Evolutionary conservation across 2,113 vertebrate genomes (phyloP).

Genomic region (Xiphias gladius): DNA sequence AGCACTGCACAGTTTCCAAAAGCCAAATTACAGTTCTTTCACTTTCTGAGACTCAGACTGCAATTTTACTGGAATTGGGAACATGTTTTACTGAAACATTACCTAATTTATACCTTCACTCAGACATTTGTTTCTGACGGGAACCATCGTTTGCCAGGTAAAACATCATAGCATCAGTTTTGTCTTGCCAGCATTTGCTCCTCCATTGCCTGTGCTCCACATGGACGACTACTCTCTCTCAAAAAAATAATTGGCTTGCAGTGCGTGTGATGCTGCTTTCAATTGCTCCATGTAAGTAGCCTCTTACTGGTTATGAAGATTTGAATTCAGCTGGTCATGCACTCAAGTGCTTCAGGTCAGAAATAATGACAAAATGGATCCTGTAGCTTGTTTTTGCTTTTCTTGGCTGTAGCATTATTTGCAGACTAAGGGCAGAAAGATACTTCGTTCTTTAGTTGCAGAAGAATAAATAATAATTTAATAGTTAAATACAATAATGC

Average conservation of each 20-base stretch:
- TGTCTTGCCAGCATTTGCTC: slow-evolving; percentile 26
- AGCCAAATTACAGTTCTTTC: not conserved
- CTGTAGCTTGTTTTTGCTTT: slow-evolving; percentile 8
- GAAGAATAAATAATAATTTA: not conserved
- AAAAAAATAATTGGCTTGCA: slow-evolving; percentile 57
- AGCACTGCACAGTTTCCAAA: not conserved
- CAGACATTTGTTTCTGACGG: not conserved
- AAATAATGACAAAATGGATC: slow-evolving; percentile 59
- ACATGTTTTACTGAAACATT: slow-evolving; percentile 1
- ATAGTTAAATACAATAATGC: not conserved
- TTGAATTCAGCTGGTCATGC: slow-evolving; percentile 14
- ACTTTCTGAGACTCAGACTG: not conserved
- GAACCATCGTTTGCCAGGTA: not conserved
- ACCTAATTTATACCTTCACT: not conserved
- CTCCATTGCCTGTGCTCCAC: slow-evolving; percentile 1
- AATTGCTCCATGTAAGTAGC: slow-evolving; percentile 13
- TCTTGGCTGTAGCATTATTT: not conserved
- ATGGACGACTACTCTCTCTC: slow-evolving; percentile 10
- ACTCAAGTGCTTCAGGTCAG: slow-evolving; percentile 20
- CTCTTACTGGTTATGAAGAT: slow-evolving; percentile 32
- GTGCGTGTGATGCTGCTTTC: slow-evolving; percentile 24
- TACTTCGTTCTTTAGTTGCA: not conserved
- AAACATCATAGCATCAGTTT: slow-evolving; percentile 30
- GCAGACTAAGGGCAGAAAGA: not conserved
- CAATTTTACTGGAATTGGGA: not conserved